Evolutionary conservation across 2,888 invertebrate genomes (phyloP).

Genomic region (Andrena dorsata): DNA sequence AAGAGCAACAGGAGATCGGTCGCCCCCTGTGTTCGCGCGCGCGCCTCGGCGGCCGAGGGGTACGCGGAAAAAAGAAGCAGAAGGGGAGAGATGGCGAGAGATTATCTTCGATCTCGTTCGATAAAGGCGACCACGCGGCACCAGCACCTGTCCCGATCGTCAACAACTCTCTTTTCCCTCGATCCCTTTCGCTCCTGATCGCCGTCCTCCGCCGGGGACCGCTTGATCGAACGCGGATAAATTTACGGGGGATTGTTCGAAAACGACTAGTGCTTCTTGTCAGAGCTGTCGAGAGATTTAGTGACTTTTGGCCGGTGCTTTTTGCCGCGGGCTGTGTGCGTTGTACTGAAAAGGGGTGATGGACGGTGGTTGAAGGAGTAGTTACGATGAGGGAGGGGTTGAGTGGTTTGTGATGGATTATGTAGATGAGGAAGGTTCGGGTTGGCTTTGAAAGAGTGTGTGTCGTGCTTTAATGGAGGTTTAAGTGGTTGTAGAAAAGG

Average conservation of each 20-base stretch:
- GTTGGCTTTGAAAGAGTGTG: too few relatives aligned
- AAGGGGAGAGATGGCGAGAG: conserved; percentile 43
- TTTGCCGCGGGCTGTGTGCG: background rate
- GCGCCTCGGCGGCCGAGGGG: conserved; percentile 4
- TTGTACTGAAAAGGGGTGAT: background rate
- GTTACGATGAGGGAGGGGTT: too few relatives aligned
- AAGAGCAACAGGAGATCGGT: conserved; percentile 72
- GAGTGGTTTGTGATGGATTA: too few relatives aligned
- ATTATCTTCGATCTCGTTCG: conserved; percentile 66
- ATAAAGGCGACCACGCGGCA: conserved; percentile 36
- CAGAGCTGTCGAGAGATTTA: conserved; percentile 13
- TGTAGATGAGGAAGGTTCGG: too few relatives aligned
- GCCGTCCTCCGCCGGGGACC: conserved; percentile 20
- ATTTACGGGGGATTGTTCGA: conserved; percentile 48
- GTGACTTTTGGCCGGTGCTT: conserved; percentile 13
- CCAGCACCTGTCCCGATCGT: conserved; percentile 47
- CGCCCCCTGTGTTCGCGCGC: conserved; percentile 31
- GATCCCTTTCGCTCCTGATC: conserved; percentile 6
- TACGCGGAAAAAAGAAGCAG: conserved; percentile 3
- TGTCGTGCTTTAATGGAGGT: too few relatives aligned
- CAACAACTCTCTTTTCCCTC: conserved; percentile 40
- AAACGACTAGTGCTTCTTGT: conserved; percentile 8
- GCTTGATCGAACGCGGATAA: conserved; percentile 44
- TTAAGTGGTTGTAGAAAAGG: too few relatives aligned
- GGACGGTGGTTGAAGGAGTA: too few relatives aligned